Conservation (phyloP, 1,140 invertebrate species). For the Drosophila kurseongensis region DNA sequence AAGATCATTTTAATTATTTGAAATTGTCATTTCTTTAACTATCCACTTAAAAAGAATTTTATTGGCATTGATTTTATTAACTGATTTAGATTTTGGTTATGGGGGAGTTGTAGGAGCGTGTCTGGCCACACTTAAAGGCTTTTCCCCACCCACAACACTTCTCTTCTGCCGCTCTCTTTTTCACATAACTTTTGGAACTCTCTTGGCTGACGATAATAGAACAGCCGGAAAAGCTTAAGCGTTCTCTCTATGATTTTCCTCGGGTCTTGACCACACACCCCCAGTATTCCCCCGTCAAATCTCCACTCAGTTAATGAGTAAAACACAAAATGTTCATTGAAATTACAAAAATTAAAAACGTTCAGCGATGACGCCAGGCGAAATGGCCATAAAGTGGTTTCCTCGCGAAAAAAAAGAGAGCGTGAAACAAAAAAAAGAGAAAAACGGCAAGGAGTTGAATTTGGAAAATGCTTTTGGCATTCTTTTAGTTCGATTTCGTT, state of each 20-base stretch:
- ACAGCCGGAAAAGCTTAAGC: conserved; percentile 11
- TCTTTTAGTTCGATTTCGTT: conserved; percentile 79
- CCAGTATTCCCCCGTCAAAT: conserved; percentile 5
- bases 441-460: conserved; percentile 67
- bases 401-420: conserved; percentile 25
- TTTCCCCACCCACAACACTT: conserved; percentile 18
- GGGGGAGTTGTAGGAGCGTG: conserved; percentile 17
- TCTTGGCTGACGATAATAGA: conserved; percentile 56
- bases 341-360: conserved; percentile 72
- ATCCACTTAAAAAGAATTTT: conserved; percentile 7
- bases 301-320: conserved; percentile 13
- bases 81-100: conserved; percentile 1
- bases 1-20: conserved; percentile 29
- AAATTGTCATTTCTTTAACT: conserved; percentile 7
- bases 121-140: conserved; percentile 42
- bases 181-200: conserved; percentile 45
- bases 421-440: conserved; percentile 23
- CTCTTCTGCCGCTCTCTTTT: conserved; percentile 51
- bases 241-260: conserved; percentile 33
- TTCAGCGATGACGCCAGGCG: conserved; percentile 55
- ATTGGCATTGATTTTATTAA: conserved; percentile 15
- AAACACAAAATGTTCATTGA: conserved; percentile 71
- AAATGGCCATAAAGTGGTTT: conserved; percentile 55
- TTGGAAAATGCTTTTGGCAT: conserved; percentile 70
- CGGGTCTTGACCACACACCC: conserved; percentile 3